Evolutionary conservation across 35 echinoderm and acorn worm species (phyloP).

Genomic region (Heliocidaris tuberculata): DNA sequence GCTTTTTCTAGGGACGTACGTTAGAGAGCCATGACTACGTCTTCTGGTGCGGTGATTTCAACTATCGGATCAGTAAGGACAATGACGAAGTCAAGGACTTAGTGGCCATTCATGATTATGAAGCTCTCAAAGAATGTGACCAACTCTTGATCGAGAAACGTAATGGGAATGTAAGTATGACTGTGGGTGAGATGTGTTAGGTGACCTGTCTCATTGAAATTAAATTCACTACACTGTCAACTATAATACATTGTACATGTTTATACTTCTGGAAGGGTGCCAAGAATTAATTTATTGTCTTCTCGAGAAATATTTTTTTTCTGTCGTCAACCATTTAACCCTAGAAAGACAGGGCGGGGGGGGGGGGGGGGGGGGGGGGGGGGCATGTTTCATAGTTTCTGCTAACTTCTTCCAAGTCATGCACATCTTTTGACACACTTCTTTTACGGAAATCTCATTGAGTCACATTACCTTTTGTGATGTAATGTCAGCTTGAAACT

Average conservation of each 20-base stretch:
- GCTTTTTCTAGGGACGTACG: conserved; percentile 66
- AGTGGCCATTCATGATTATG: conserved; percentile 64
- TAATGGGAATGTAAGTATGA: conserved; percentile 73
- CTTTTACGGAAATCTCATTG: too few species aligned
- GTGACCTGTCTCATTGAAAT: neutral
- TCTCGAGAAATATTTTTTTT: too few species aligned
- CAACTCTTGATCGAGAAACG: conserved; percentile 75
- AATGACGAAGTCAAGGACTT: conserved; percentile 83
- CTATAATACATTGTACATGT: neutral
- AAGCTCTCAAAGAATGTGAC: conserved; percentile 78
- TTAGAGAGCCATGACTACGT: conserved; percentile 88
- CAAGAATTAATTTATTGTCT: too few species aligned
- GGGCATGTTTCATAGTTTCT: too few species aligned
- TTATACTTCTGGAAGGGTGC: too few species aligned
- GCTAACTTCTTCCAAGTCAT: too few species aligned
- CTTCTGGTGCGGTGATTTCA: conserved; percentile 99
- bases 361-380: too few species aligned
- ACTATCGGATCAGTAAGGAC: conserved; percentile 92
- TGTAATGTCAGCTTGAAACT: too few species aligned
- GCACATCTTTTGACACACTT: too few species aligned
- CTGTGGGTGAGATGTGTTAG: neutral
- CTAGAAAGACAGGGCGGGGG: too few species aligned
- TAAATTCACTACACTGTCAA: neutral
- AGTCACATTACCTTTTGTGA: too few species aligned
- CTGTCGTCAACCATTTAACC: too few species aligned